Conservation (phyloP, 2,113 vertebrate genomes). For the Prunella himalayana region DNA sequence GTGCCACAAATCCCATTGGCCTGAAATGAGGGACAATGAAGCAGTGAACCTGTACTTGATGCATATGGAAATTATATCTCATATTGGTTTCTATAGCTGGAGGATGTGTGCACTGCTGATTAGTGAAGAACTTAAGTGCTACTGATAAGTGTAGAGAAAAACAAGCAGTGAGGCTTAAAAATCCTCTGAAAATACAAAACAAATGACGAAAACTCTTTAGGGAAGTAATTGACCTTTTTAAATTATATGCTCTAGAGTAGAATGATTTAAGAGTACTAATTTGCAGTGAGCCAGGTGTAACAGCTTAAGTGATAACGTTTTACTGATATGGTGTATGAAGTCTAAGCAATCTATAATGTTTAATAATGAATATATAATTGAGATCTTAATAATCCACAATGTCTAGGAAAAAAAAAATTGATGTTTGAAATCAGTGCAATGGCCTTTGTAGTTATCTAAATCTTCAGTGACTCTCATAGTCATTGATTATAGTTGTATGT, state of each 20-base stretch:
- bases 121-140: slow-evolving; percentile 41
- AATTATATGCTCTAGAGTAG: not conserved
- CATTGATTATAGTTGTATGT: not conserved
- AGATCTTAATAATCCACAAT: not conserved
- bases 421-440: not conserved
- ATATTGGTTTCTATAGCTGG: not conserved
- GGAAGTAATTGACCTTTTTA: slow-evolving; percentile 46
- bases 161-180: not conserved
- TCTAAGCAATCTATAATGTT: not conserved
- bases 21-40: not conserved
- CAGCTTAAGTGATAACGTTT: slow-evolving; percentile 12
- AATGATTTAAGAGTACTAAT: slow-evolving; percentile 15
- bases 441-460: not conserved
- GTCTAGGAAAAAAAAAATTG: not conserved
- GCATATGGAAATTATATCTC: not conserved
- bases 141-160: slow-evolving; percentile 1
- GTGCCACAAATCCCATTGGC: not conserved
- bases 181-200: slow-evolving; percentile 16
- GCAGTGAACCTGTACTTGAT: not conserved
- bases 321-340: not conserved
- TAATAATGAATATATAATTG: not conserved
- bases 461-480: not conserved
- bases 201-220: slow-evolving; percentile 10
- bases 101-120: slow-evolving; percentile 13
- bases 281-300: slow-evolving; percentile 24